Base-by-base conservation (phyloP, 2,888 invertebrate genomes). In the Trichacis sp. region DNA sequence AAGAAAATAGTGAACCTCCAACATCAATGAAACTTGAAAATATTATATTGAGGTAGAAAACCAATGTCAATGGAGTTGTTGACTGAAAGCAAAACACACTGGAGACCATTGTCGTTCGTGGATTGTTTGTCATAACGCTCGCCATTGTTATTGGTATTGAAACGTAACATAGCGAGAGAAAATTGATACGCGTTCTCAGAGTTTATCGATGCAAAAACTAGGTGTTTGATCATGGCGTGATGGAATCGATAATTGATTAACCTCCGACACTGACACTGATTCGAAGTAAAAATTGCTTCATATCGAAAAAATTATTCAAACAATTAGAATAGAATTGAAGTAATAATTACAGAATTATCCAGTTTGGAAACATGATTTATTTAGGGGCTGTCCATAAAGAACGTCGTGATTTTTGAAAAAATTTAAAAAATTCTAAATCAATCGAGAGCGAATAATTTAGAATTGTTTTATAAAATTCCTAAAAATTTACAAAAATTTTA, bases 231-330 rank as follows among this genome's bases (percentile, higher is more conserved):
- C 14, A 50, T 55, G 43, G 30, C 42, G 29, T 48, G 33, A 51
- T 42, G 43, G 51, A 47, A 64, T 51, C 49, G 33, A 51, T 56
- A 56, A 60, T 63, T 49, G 57, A 57, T 57, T 57, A 57, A 43
- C 18, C 18, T 43, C 3, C n/a, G n/a, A 38, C 9, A 8, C n/a
- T 14, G 38, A 38, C 4, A 4, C 14, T 14, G 38, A 38, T 38
- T 38, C 3, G 14, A 4, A 38, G 4, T 24, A 3, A 8, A 24
- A 5, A 8, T 24, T 24, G 8, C n/a, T n/a, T 29, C 29, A 6
- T n/a, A n/a, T n/a, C n/a, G n/a, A n/a, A n/a, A n/a, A n/a, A n/a
- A n/a, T n/a, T n/a, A n/a, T n/a, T n/a, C n/a, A n/a, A n/a, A n/a
- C n/a, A n/a, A n/a, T n/a, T n/a, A n/a, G n/a, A n/a, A n/a, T n/a